phyloP scores from a whole-genome alignment of 2,888 invertebrate genomes.

The Spialia ferax region DNA sequence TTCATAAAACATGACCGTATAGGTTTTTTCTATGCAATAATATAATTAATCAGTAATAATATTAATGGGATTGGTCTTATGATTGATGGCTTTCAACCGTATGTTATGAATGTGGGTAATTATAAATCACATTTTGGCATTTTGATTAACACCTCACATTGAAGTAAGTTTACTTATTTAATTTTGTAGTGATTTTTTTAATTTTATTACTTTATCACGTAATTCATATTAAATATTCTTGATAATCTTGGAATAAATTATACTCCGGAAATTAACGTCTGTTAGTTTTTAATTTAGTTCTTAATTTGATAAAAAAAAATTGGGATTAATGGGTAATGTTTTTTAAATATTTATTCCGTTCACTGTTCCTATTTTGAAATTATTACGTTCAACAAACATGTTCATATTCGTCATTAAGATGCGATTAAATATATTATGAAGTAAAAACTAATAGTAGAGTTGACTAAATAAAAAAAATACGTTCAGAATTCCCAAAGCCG shows the following conservation, averaged over 20 bases:
- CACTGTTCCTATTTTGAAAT: too few species aligned
- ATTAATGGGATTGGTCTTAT: conserved; percentile 33
- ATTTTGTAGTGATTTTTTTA: not conserved
- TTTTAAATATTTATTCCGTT: too few species aligned
- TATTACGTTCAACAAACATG: too few species aligned
- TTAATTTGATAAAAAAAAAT: too few species aligned
- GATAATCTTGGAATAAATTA: not conserved
- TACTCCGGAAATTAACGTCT: not conserved
- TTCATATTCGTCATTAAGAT: too few species aligned
- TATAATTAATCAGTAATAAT: conserved; percentile 36
- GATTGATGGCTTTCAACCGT: conserved; percentile 27
- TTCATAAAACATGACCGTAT: conserved; percentile 29
- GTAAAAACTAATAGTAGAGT: too few species aligned
- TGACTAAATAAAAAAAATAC: too few species aligned
- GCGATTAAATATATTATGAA: too few species aligned
- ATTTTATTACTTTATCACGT: not conserved
- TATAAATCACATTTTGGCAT: conserved; percentile 34
- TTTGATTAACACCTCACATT: conserved; percentile 12
- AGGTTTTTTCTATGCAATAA: conserved; percentile 33
- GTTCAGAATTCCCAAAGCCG: not conserved
- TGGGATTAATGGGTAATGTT: too few species aligned
- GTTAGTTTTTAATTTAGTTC: too few species aligned
- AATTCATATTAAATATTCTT: not conserved
- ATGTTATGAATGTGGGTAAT: conserved; percentile 31
- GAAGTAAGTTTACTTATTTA: not conserved